Evolutionary conservation across 2,888 invertebrate genomes (phyloP), one percentile per base, ranked within the genome.

Genomic region (Incurvaria masculella): DNA sequence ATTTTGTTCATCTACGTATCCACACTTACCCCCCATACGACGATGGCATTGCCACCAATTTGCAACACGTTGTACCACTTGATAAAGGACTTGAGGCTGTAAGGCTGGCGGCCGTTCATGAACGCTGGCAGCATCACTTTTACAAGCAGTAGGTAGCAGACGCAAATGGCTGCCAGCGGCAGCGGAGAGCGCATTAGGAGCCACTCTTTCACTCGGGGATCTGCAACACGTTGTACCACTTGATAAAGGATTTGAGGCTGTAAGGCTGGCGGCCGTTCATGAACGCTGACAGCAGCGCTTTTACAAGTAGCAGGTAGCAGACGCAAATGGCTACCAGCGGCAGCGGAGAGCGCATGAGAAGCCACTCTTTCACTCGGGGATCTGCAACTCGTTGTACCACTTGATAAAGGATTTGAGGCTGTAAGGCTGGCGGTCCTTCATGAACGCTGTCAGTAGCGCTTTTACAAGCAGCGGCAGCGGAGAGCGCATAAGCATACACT

Each of bases 11-110:
- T n/a, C n/a, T n/a, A n/a, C n/a, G n/a, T 43, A 49, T 20, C n/a
- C 4, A 48, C 46, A 72, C 82, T 81, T 64, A 91, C 91, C 76
- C 86, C 87, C 65, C 85, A 81, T 59, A 87, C 84, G 39, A 87
- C 75, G 51, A 80, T 69, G n/a, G 79, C 71, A 55, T 88, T 89
- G 21, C 86, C 79, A 2, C 82, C 51, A 14, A 94, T 88, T 83
- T 94, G 94, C 44, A 84, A 63, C n/a, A 89, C 68, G 64, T 95
- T 94, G 72, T 94, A 95, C 57, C 81, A 72, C 50, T 85, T 81
- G 54, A 94, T 85, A 26, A 87, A 62, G 2, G 65, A 73, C 54
- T 83, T 84, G 23, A 94, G 66, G 11, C 85, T 68, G 61, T 82
- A 87, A 0, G 94, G 81, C 52, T 80, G 74, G 46, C 87, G 80